Conservation (phyloP, 2,888 invertebrate genomes). For the Dryococelus australis region DNA sequence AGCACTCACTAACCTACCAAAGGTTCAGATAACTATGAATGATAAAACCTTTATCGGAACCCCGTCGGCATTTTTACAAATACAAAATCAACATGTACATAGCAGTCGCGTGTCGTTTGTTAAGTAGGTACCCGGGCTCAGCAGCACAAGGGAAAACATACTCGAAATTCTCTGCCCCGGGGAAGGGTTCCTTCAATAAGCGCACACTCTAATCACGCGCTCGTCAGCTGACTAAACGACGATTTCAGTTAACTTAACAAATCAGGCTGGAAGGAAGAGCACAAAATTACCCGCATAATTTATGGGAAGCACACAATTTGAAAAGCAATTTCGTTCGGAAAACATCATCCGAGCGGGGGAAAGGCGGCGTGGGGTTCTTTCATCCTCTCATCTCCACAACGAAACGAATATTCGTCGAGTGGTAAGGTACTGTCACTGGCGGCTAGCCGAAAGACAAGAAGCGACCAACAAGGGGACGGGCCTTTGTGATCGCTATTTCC, state of each 20-base stretch:
- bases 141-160: neutral
- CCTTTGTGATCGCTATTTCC: neutral
- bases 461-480: neutral
- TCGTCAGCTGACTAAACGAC: neutral
- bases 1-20: no score
- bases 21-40: no score
- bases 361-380: neutral
- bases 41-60: no score
- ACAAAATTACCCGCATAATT: neutral
- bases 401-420: neutral
- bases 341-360: neutral
- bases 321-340: neutral
- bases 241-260: slow-evolving; percentile 9
- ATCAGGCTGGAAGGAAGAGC: neutral
- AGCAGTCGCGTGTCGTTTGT: no score
- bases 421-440: neutral
- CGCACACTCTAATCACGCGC: neutral
- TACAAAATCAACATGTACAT: no score
- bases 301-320: neutral
- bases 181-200: neutral
- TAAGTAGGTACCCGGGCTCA: neutral
- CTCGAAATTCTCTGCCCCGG: neutral
- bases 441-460: neutral
- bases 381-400: neutral
- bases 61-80: no score